Evolutionary conservation across 2,797 vertebrate genomes (phyloP), one percentile per base, ranked within the genome.

Genomic region (Sebastes minor): DNA sequence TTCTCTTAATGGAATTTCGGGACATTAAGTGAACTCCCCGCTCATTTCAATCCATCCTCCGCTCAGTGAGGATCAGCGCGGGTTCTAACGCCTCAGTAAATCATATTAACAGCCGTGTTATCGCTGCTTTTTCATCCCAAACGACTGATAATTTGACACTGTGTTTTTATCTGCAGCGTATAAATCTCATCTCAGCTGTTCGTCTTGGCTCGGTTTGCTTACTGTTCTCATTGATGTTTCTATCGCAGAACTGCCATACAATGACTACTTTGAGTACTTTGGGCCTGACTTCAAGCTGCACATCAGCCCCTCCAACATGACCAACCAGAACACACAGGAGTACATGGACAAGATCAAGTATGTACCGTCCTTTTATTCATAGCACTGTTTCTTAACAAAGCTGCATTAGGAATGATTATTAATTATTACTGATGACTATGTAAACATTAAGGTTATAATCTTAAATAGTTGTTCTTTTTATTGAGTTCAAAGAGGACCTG

Each of bases 331-430:
- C 90, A 98, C 97, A 32, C 96, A 94, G 57, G 97, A 98, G 92
- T 97, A 98, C 87, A 97, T 97, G 97, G 97, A 98, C 86, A 98
- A 98, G 91, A 98, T 98, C 91, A 98, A 98, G 97, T 98, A 95
- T 0, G 89, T 74, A 1, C 11, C 7, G 1, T 18, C 3, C 1
- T n/a, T 75, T 25, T 2, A 7, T 14, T 46, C 13, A 52, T n/a
- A 23, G 23, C 2, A 59, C 4, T 6, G 12, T 27, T 63, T 22
- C n/a, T 42, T 42, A 12, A 42, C 23, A 20, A 6, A 2, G 13
- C 63, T 63, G 49, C 5, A 28, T 22, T 32, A 30, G 1, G 30
- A 35, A 28, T 18, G 25, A 2, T 42, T 8, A 23, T 61, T n/a
- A 27, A 23, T 52, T 32, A 46, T 46, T 46, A 46, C 16, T 46